These are phyloP conservation scores for Melozone crissalis DNA, from an alignment of 2,113 vertebrate species.

Conservation along the genomic window DNA sequence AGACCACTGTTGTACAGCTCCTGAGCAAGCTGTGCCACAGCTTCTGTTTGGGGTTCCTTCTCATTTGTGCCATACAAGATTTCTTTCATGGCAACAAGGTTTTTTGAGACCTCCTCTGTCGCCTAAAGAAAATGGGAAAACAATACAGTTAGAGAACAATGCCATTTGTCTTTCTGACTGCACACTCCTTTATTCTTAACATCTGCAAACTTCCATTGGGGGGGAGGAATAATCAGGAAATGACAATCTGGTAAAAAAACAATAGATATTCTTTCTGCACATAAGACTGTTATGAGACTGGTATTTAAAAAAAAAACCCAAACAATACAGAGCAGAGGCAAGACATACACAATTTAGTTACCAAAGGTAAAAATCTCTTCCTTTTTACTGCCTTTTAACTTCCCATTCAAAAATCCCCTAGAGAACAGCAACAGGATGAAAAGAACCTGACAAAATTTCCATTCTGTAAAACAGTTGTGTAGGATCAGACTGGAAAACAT, in stretches of 20 bases:
- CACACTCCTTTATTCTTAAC: background rate
- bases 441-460: background rate
- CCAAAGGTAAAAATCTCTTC: background rate
- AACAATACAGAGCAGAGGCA: background rate
- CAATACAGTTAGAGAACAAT: background rate
- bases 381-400: background rate
- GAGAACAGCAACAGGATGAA: background rate
- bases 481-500: background rate
- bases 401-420: background rate
- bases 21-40: conserved; percentile 93
- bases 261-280: background rate
- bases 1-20: conserved; percentile 95
- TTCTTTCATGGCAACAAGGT: conserved; percentile 95
- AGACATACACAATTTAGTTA: background rate
- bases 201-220: background rate
- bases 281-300: background rate
- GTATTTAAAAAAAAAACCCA: background rate
- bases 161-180: background rate
- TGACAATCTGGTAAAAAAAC: background rate
- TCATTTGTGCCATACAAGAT: conserved; percentile 93
- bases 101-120: conserved; percentile 97
- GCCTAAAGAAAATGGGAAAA: conserved; percentile 74
- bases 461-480: background rate
- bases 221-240: background rate
- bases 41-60: conserved; percentile 91